Evolutionary conservation across 2,888 invertebrate species (phyloP), one percentile per base, ranked within the genome.

Genomic region (Euphydryas editha): DNA sequence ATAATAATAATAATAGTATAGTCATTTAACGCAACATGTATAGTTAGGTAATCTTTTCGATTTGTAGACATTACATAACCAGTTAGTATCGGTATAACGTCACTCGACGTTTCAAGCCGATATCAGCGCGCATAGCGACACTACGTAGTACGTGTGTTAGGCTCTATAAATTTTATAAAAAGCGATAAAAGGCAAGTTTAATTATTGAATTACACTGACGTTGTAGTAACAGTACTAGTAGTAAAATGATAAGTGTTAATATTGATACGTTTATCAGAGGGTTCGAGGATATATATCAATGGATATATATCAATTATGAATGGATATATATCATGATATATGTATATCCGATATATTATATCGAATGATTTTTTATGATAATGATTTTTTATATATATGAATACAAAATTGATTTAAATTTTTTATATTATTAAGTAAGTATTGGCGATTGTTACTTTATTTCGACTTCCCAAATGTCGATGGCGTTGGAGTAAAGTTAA

Each of bases 31-130:
- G 68, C 66, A 63, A 61, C 61, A 59, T 67, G 66, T 61, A 39
- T 46, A 67, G 70, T 76, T 78, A 73, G 73, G 78, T 79, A 82
- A 81, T 76, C 72, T 74, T 75, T 73, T 75, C 73, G 74, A 74
- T 76, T 76, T 74, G 76, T 76, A 77, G 72, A 70, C 69, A 74
- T 82, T 81, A 81, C 76, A 78, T 81, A 82, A 82, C 73, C 70
- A 68, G 71, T 69, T 63, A 72, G 71, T 77, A 78, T 78, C 75
- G 75, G 71, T 69, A 63, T 72, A 69, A 70, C 82, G 78, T 81
- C 79, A 82, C 69, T 69, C 69, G 73, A 71, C 70, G 71, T 72
- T 74, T 72, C 69, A 69, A 72, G 69, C 64, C 64, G 64, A 68
- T 72, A 67, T 69, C 67, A 56, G 59, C 57, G 55, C 56, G 42